Evolutionary conservation across 2,888 invertebrate genomes (phyloP), one percentile per base, ranked within the genome.

Genomic region (Seira sanloemensis): DNA sequence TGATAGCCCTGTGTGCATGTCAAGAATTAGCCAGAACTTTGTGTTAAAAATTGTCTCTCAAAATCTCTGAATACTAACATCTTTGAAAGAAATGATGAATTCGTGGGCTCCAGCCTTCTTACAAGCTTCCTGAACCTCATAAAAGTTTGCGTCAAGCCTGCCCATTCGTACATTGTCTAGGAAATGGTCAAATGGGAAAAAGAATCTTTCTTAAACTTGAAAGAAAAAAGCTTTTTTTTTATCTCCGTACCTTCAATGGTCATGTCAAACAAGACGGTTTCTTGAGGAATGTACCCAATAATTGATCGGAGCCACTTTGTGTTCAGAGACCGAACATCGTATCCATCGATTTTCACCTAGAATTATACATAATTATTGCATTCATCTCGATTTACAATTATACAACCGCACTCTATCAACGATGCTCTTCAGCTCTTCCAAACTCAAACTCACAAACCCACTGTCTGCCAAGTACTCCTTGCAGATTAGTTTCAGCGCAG

Each of bases 31-130:
- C n/a, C n/a, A n/a, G n/a, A n/a, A n/a, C n/a, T n/a, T n/a, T n/a
- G n/a, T n/a, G n/a, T n/a, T n/a, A n/a, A n/a, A n/a, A n/a, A n/a
- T n/a, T n/a, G n/a, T n/a, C n/a, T n/a, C n/a, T n/a, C 37, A 37
- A 26, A 24, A 2, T 50, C 2, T 73, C 26, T 58, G 62, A 58
- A 58, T 5, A 19, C 66, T 9, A 21, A 66, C 74, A 37, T 73
- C 75, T 67, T 85, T 85, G 12, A 86, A 74, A 9, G 71, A 27
- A 5, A 85, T 76, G 2, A 87, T 87, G 62, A 87, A 87, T 1
- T 85, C 86, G 46, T 87, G 86, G 2, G 86, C 86, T 24, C 84
- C 77, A 0, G 86, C 83, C 62, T 46, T 77, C 68, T 78, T 87
- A 21, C 85, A 85, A 1, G 85, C 87, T 19, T 85, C 84, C 18